Evolutionary conservation across 2,888 invertebrate genomes (phyloP).

Genomic region (Leptinotarsa tumamoca): DNA sequence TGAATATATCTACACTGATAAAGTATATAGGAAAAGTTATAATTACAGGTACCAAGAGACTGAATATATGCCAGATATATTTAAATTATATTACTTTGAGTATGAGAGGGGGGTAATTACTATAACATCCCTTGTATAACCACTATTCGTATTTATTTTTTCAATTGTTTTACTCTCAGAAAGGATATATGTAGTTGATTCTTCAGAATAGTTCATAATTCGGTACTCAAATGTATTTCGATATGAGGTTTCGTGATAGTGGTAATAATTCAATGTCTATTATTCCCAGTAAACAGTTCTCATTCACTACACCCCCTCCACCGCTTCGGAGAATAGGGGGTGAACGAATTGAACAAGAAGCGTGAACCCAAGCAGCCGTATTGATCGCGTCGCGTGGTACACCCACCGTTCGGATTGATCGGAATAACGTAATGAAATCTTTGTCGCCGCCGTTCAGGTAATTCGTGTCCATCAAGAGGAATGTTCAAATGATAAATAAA

Average conservation of each 20-base stretch:
- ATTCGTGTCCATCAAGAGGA: conserved; percentile 24
- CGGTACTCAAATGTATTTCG: too few species aligned
- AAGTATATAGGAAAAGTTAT: too few species aligned
- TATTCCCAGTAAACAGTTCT: neutral
- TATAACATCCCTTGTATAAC: too few species aligned
- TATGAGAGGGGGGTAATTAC: too few species aligned
- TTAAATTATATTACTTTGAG: too few species aligned
- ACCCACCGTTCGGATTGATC: conserved; percentile 12
- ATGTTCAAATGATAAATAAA: conserved; percentile 33
- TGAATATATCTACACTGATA: too few species aligned
- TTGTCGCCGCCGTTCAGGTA: conserved; percentile 32
- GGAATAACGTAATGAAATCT: conserved; percentile 33
- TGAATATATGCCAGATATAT: too few species aligned
- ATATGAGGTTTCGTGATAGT: neutral
- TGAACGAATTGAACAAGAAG: conserved; percentile 12
- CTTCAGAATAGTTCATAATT: too few species aligned
- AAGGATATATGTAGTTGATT: too few species aligned
- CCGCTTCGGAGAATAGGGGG: neutral
- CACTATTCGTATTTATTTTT: too few species aligned
- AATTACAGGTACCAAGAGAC: too few species aligned
- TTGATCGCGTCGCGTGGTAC: conserved; percentile 15
- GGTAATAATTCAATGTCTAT: neutral
- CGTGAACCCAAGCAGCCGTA: neutral
- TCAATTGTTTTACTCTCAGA: too few species aligned
- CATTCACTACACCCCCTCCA: neutral